Percentiles rank a stretch among this genome's conserved stretches.
phyloP scores from a whole-genome alignment of 2,888 invertebrate species.

The Philonicus albiceps region DNA sequence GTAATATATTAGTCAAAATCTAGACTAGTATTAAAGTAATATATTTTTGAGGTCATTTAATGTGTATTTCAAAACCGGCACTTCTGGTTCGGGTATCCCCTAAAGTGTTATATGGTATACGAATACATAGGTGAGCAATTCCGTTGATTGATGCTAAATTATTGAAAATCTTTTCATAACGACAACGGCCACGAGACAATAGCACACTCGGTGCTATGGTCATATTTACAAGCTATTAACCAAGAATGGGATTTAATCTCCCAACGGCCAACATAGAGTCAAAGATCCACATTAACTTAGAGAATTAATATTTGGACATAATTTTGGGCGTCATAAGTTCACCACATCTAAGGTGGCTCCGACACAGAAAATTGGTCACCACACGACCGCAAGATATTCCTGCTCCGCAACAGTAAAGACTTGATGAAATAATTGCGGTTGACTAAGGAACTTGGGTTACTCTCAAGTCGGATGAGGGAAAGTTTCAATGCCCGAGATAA shows the following conservation, averaged over 20 bases:
- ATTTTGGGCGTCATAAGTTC: neutral
- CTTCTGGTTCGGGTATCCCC: too few species aligned
- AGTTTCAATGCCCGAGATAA: neutral
- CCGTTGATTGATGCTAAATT: neutral
- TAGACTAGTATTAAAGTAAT: too few species aligned
- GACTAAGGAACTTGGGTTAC: neutral
- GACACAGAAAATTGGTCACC: neutral
- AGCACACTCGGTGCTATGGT: neutral
- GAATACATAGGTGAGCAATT: neutral
- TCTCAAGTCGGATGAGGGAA: neutral
- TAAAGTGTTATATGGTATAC: too few species aligned
- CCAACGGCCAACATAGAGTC: neutral
- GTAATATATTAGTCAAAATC: too few species aligned
- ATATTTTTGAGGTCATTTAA: too few species aligned
- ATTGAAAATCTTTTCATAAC: neutral
- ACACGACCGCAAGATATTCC: neutral
- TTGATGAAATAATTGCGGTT: conserved; percentile 33
- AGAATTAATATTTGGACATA: neutral
- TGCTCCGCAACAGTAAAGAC: neutral
- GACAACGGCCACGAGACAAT: neutral
- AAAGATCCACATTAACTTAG: neutral
- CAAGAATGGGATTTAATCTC: neutral
- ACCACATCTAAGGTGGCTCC: neutral
- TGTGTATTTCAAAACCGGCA: too few species aligned
- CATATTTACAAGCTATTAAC: neutral